A percentile compares a stretch with the other conserved stretches of the same genome.
These are phyloP conservation scores for Bettongia penicillata DNA, from an alignment of 2,113 vertebrate species.

Conservation along the genomic window DNA sequence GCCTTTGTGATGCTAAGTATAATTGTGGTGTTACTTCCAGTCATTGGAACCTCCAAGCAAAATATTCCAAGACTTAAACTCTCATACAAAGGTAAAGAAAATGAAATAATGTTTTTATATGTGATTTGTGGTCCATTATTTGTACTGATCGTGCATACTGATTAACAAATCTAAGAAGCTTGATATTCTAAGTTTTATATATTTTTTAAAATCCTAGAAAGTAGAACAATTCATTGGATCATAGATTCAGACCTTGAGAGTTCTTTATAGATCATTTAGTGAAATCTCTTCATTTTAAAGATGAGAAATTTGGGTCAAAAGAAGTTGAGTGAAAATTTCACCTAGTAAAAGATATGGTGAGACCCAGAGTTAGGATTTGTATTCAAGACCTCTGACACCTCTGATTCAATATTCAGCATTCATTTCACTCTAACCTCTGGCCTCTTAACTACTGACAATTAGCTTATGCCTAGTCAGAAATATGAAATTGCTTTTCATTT, in stretches of 20 bases:
- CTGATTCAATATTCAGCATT: neutral
- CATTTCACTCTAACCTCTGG: neutral
- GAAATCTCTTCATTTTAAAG: neutral
- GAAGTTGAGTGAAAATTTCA: neutral
- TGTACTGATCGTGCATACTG: slow-evolving; percentile 10
- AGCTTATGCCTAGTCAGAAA: neutral
- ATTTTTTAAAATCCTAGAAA: neutral
- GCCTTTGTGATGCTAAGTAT: slow-evolving; percentile 82
- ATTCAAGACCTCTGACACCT: neutral
- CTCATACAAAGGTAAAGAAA: slow-evolving; percentile 92
- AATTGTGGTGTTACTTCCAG: slow-evolving; percentile 85
- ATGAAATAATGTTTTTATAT: neutral
- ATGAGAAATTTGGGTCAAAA: neutral
- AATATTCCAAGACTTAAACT: slow-evolving; percentile 94
- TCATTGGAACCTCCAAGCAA: slow-evolving; percentile 88
- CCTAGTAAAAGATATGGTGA: neutral
- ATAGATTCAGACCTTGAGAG: neutral
- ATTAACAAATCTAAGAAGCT: neutral
- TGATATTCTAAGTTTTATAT: neutral
- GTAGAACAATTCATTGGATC: neutral
- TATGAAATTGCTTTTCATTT: neutral
- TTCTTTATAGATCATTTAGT: neutral
- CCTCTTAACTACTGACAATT: neutral
- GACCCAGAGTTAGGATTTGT: neutral
- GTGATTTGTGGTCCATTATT: slow-evolving; percentile 8